A percentile compares a stretch with the other conserved stretches of the same genome.
Evolutionary conservation across 1,140 invertebrate species (phyloP).

Genomic region (Platorchestia sp.): DNA sequence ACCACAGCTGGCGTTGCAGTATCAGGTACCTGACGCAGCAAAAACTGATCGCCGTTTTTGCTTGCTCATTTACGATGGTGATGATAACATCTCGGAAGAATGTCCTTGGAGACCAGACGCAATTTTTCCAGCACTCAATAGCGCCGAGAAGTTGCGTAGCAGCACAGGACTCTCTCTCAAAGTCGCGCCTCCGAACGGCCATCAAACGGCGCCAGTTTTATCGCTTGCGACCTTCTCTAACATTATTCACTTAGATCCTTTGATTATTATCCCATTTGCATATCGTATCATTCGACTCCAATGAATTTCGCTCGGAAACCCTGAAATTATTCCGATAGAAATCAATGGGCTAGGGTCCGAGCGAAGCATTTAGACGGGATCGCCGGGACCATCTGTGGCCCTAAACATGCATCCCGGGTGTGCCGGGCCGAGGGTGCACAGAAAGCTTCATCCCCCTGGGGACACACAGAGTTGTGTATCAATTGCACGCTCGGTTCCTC

Average conservation of each 20-base stretch:
- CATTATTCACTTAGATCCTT: constrained; percentile 55
- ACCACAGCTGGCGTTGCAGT: too few relatives aligned
- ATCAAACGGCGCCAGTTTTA: constrained; percentile 42
- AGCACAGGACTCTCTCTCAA: background rate
- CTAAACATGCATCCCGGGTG: constrained; percentile 26
- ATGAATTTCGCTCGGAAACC: constrained; percentile 40
- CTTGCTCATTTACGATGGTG: background rate
- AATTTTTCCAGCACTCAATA: background rate
- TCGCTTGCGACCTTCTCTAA: constrained; percentile 37
- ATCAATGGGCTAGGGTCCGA: constrained; percentile 33
- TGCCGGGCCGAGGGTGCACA: background rate
- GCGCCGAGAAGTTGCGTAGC: background rate
- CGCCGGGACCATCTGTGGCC: constrained; percentile 20
- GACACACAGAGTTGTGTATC: background rate
- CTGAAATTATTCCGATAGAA: constrained; percentile 44
- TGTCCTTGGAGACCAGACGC: background rate
- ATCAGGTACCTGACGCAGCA: background rate
- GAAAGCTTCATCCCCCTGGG: background rate
- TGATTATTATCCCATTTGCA: constrained; percentile 55
- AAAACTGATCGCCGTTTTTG: background rate
- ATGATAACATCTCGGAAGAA: background rate
- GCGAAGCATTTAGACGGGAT: constrained; percentile 38
- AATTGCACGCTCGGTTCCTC: background rate
- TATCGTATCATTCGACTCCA: constrained; percentile 51
- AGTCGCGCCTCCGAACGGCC: background rate